Evolutionary conservation across 2,113 vertebrate species (phyloP).

Genomic region (Aleadryas rufinucha): DNA sequence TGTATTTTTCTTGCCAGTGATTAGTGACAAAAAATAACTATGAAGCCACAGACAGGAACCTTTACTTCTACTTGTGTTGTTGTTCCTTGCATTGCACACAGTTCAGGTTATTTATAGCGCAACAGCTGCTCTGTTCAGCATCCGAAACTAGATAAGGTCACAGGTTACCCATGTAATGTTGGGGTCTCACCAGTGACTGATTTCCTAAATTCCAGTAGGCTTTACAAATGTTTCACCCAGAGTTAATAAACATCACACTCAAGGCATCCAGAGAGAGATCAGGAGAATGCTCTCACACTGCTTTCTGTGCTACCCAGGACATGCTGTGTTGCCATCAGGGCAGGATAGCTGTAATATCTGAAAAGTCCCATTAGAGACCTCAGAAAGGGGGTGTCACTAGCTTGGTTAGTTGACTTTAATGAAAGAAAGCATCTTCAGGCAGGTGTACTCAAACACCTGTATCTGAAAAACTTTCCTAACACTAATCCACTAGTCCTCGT

Average conservation of each 20-base stretch:
- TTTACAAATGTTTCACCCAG: constrained; percentile 21
- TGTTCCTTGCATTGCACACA: not conserved
- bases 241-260: not conserved
- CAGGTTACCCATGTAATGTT: constrained; percentile 4
- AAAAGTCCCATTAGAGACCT: not conserved
- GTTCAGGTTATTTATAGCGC: constrained; percentile 68
- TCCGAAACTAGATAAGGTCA: constrained; percentile 72
- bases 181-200: not conserved
- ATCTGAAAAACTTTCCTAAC: not conserved
- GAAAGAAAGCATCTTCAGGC: not conserved
- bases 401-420: not conserved
- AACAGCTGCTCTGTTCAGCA: constrained; percentile 56
- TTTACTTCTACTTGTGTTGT: not conserved
- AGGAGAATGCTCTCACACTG: not conserved
- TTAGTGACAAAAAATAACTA: constrained; percentile 4
- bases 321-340: not conserved
- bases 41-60: constrained; percentile 9
- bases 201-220: constrained; percentile 55
- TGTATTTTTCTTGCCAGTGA: not conserved
- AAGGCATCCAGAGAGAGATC: not conserved
- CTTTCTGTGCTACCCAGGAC: not conserved
- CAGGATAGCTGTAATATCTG: not conserved
- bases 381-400: not conserved
- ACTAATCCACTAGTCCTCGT: not conserved
- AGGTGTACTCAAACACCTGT: not conserved